phyloP scores from a whole-genome alignment of 2,888 invertebrate species.

The Sarcophaga caerulescens region DNA sequence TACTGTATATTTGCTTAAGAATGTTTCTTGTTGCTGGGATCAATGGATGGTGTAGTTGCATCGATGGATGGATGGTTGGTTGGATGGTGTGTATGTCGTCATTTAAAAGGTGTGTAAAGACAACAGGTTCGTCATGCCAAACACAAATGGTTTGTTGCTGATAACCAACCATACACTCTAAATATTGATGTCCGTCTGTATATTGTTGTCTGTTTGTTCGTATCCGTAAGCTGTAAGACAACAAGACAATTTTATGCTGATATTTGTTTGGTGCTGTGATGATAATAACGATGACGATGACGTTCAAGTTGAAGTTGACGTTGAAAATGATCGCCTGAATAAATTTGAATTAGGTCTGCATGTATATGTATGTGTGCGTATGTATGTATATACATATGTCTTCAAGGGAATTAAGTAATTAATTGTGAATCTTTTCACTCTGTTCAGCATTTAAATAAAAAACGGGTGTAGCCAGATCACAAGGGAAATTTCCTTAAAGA shows the following conservation, averaged over 20 bases:
- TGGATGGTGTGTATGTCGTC: slow-evolving; percentile 35
- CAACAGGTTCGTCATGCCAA: slow-evolving; percentile 67
- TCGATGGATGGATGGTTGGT: neutral
- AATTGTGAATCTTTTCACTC: slow-evolving; percentile 68
- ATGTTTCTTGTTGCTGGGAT: neutral
- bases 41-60: too few relatives aligned
- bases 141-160: slow-evolving; percentile 49
- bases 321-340: slow-evolving; percentile 18
- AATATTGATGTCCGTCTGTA: slow-evolving; percentile 2
- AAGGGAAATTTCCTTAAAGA: neutral
- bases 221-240: slow-evolving; percentile 4
- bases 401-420: slow-evolving; percentile 70
- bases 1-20: slow-evolving; percentile 1
- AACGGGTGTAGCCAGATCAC: slow-evolving; percentile 49
- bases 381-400: slow-evolving; percentile 46
- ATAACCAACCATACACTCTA: neutral
- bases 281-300: slow-evolving; percentile 10
- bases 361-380: neutral
- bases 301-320: neutral
- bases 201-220: too few relatives aligned
- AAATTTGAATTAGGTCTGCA: too few relatives aligned
- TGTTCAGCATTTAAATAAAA: slow-evolving; percentile 52
- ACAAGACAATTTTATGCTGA: slow-evolving; percentile 52
- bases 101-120: slow-evolving; percentile 63
- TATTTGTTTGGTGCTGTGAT: slow-evolving; percentile 19